Conservation (phyloP, 2,113 vertebrate genomes). For the Corythornis madagascariensis region DNA sequence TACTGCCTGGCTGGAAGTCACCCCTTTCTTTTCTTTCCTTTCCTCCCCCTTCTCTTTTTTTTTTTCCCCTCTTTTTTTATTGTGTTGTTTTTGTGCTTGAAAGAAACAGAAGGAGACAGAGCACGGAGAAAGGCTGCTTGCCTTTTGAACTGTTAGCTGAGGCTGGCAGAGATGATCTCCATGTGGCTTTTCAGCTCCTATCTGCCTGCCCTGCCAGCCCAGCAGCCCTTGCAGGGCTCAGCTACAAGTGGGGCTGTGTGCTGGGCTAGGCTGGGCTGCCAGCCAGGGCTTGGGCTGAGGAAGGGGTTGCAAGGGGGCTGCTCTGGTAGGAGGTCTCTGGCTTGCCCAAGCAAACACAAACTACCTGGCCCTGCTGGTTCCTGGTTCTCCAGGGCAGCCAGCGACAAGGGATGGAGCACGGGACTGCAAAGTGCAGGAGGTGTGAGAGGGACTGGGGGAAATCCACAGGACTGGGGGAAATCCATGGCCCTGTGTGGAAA, state of each 20-base stretch:
- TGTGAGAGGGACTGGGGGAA: background rate
- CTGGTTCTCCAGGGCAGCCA: background rate
- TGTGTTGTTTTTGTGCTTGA: background rate
- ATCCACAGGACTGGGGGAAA: background rate
- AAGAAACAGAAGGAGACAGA: background rate
- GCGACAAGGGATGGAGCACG: background rate
- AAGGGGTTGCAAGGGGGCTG: background rate
- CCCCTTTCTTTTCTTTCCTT: background rate
- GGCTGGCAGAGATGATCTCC: background rate
- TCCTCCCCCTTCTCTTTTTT: background rate
- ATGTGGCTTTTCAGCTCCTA: background rate
- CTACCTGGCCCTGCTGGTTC: background rate
- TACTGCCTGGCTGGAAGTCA: slow-evolving; percentile 55
- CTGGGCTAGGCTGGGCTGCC: background rate
- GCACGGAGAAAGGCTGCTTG: background rate
- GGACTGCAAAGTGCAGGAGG: background rate
- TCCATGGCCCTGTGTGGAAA: no score
- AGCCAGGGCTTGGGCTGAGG: background rate
- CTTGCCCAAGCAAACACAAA: background rate
- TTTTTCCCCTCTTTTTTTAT: background rate
- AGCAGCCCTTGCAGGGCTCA: background rate
- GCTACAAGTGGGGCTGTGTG: background rate
- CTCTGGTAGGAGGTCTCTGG: background rate
- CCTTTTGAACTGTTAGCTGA: background rate
- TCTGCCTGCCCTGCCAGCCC: background rate